Evolutionary conservation across 2,888 invertebrate genomes (phyloP).

Genomic region (Brenthis hecate): DNA sequence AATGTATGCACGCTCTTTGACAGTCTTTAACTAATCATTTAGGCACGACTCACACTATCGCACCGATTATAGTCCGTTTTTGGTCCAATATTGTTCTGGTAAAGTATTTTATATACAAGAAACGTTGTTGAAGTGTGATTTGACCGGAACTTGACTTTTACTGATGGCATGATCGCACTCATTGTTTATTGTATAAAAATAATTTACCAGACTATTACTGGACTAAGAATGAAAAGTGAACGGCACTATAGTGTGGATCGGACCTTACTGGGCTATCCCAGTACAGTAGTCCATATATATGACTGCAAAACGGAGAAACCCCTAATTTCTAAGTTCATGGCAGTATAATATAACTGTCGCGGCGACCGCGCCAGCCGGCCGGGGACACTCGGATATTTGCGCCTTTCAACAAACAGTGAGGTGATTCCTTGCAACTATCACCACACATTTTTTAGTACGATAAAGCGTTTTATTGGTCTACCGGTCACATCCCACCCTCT

Average conservation of each 20-base stretch:
- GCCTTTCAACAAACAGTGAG: neutral
- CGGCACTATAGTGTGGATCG: neutral
- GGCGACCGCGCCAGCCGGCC: conserved; percentile 1
- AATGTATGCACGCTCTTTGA: conserved; percentile 7
- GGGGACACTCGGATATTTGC: neutral
- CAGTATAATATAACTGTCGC: conserved; percentile 8
- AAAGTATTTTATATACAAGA: neutral
- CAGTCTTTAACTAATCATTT: conserved; percentile 12
- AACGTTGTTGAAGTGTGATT: neutral
- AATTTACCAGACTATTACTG: neutral
- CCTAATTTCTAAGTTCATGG: conserved; percentile 15
- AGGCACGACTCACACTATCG: neutral
- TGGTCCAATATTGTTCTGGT: no score
- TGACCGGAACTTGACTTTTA: no score
- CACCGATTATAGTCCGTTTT: no score
- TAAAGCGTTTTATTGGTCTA: no score
- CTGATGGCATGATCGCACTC: no score
- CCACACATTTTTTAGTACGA: no score
- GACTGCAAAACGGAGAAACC: conserved; percentile 2
- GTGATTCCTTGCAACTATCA: neutral
- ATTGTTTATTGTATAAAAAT: no score
- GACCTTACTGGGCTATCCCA: no score
- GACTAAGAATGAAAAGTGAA: neutral
- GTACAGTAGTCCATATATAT: no score
- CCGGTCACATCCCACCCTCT: no score